Conservation (phyloP, 2,113 vertebrate species). For the Malurus cyaneus region DNA sequence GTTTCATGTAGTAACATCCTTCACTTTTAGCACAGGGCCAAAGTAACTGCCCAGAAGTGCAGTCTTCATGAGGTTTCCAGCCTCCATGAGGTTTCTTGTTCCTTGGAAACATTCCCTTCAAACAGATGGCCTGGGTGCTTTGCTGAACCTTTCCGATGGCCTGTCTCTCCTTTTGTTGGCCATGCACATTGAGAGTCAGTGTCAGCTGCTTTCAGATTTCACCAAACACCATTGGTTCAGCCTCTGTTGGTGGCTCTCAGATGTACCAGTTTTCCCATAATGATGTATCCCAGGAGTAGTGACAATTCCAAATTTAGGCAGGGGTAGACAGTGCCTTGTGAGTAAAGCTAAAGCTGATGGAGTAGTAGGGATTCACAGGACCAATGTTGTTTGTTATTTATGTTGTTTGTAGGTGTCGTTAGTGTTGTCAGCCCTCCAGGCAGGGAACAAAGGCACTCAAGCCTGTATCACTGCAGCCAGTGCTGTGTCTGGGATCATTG, state of each 20-base stretch:
- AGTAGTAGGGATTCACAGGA: neutral
- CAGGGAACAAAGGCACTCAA: constrained; percentile 97
- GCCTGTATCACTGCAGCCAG: constrained; percentile 96
- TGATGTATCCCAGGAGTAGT: neutral
- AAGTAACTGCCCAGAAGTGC: neutral
- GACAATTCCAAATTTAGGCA: neutral
- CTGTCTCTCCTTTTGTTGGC: neutral
- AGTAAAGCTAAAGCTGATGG: neutral
- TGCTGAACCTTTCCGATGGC: neutral
- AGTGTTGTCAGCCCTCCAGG: constrained; percentile 95
- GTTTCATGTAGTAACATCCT: fast-evolving
- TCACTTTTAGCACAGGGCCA: neutral
- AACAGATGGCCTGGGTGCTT: neutral
- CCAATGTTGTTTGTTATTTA: neutral
- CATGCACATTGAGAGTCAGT: neutral
- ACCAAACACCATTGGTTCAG: neutral
- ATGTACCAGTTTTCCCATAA: neutral
- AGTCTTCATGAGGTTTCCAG: too few relatives aligned
- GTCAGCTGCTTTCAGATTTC: neutral
- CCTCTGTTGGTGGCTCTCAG: neutral
- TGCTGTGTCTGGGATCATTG: constrained; percentile 95
- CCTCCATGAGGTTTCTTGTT: neutral
- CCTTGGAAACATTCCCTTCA: neutral
- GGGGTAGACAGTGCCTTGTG: neutral
- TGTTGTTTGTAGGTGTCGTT: constrained; percentile 84